Conservation (phyloP, 2,113 vertebrate genomes). For the Entelurus aequoreus region DNA sequence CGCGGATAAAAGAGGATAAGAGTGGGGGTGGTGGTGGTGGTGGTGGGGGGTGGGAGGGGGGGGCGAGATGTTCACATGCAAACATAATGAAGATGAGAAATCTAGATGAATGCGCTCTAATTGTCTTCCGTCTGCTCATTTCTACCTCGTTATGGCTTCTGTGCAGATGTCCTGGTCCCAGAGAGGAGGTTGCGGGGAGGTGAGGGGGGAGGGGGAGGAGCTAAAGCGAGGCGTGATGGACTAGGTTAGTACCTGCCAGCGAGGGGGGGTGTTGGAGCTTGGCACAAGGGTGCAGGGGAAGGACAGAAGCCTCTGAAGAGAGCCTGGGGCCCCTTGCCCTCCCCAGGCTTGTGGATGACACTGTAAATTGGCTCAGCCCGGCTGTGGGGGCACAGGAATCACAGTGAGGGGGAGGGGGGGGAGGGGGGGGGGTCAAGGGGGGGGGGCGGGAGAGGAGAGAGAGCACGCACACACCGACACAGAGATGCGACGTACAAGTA, state of each 20-base stretch:
- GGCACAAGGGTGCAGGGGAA: constrained; percentile 70
- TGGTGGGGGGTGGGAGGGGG: too few species aligned
- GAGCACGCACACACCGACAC: constrained; percentile 50
- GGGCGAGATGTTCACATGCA: constrained; percentile 56
- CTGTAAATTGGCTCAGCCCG: constrained; percentile 79
- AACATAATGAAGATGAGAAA: constrained; percentile 16
- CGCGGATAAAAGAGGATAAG: too few species aligned
- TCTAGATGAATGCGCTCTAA: background rate
- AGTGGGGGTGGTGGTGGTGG: background rate
- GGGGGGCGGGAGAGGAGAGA: constrained; percentile 64
- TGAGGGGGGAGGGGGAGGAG: constrained; percentile 41
- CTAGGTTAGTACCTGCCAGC: constrained; percentile 78
- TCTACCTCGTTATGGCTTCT: background rate
- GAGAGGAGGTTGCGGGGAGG: constrained; percentile 2
- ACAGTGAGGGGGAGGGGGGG: too few species aligned
- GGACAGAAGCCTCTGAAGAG: constrained; percentile 73
- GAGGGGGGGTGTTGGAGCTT: constrained; percentile 72
- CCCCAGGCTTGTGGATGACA: constrained; percentile 78
- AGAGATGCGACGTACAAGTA: constrained; percentile 60
- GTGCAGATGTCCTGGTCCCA: constrained; percentile 10
- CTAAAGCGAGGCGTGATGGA: constrained; percentile 63
- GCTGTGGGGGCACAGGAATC: constrained; percentile 75
- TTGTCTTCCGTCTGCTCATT: constrained; percentile 9
- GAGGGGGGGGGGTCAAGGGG: constrained; percentile 69
- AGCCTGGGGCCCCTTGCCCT: constrained; percentile 71